These are phyloP conservation scores for Xylocopa sonorina DNA, from an alignment of 1,140 invertebrate genomes.

Conservation along the genomic window DNA sequence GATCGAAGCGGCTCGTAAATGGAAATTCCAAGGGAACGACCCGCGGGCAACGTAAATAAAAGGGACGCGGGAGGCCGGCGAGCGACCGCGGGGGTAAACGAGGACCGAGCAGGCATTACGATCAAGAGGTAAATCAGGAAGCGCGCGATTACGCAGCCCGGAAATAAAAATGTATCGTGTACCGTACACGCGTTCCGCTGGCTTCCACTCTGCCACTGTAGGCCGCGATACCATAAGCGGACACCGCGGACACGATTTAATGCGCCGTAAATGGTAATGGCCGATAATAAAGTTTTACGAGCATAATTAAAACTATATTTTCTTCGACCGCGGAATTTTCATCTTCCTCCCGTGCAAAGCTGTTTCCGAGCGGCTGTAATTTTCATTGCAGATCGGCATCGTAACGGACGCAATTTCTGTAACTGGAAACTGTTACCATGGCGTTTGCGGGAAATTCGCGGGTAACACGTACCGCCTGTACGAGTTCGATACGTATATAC, in stretches of 20 bases:
- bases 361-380: not conserved
- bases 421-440: not conserved
- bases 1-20: conserved; percentile 25
- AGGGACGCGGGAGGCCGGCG: not conserved
- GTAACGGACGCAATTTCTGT: not conserved
- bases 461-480: too few relatives aligned
- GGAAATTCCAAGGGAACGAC: conserved; percentile 13
- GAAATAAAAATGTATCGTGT: conserved; percentile 41
- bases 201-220: conserved; percentile 19
- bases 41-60: conserved; percentile 21
- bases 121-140: conserved; percentile 43
- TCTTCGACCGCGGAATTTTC: not conserved
- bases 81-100: not conserved
- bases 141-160: conserved; percentile 22
- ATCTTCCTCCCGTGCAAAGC: not conserved
- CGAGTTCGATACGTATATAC: not conserved
- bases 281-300: conserved; percentile 49
- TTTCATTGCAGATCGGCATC: not conserved
- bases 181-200: not conserved
- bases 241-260: conserved; percentile 29
- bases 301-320: conserved; percentile 47
- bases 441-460: not conserved
- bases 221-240: conserved; percentile 32
- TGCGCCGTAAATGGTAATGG: conserved; percentile 42
- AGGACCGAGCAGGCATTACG: conserved; percentile 19